phyloP scores from a whole-genome alignment of 2,888 invertebrate species.

The Dorcus hopei region DNA sequence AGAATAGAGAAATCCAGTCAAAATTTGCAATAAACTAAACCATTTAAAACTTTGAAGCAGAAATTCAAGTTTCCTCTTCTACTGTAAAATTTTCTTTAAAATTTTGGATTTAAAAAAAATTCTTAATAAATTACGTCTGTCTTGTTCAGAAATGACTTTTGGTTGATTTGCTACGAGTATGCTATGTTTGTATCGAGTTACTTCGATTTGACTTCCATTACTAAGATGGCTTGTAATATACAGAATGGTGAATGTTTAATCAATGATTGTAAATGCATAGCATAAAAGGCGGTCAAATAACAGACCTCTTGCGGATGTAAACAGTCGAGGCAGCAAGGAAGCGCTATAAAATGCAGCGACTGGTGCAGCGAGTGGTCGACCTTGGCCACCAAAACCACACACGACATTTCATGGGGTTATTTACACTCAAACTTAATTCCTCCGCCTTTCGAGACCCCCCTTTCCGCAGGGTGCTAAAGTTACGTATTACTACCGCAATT shows the following conservation, averaged over 20 bases:
- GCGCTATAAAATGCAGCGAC: slow-evolving; percentile 42
- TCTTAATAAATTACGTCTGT: too few relatives aligned
- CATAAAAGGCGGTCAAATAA: slow-evolving; percentile 20
- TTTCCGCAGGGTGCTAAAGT: slow-evolving; percentile 20
- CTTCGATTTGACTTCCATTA: too few relatives aligned
- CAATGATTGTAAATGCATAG: not conserved
- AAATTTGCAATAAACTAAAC: too few relatives aligned
- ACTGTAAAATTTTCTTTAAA: too few relatives aligned
- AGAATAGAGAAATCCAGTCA: too few relatives aligned
- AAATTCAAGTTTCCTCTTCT: too few relatives aligned
- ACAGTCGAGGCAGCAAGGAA: slow-evolving; percentile 31
- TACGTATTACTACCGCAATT: slow-evolving; percentile 24
- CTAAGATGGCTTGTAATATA: too few relatives aligned
- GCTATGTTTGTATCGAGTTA: too few relatives aligned
- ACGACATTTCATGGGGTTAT: slow-evolving; percentile 39
- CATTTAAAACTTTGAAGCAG: too few relatives aligned
- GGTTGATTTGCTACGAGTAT: too few relatives aligned
- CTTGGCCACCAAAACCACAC: slow-evolving; percentile 42
- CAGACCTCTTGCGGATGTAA: slow-evolving; percentile 33
- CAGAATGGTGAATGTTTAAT: not conserved
- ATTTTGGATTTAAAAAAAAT: too few relatives aligned
- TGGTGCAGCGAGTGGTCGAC: slow-evolving; percentile 37
- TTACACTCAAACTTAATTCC: slow-evolving; percentile 30
- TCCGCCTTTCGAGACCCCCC: slow-evolving; percentile 18
- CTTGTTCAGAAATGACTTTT: too few relatives aligned